Evolutionary conservation across 35 echinoderm and acorn worm genomes (phyloP), one percentile per base, ranked within the genome.

Genomic region (Strongylocentrotus purpuratus): DNA sequence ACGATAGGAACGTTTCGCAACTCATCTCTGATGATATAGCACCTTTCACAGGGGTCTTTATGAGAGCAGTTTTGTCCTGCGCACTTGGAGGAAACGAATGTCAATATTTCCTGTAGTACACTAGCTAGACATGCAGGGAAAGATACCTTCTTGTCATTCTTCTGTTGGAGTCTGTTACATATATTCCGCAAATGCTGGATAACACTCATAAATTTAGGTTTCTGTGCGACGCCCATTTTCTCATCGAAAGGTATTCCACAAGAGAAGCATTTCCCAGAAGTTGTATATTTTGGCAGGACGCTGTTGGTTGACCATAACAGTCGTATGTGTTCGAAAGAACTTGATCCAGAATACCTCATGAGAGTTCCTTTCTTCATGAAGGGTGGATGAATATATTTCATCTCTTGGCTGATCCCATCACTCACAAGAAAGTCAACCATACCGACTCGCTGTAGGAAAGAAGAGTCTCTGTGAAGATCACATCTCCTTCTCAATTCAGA

Each of bases 361-460:
- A 33, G 45, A 35, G 11, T 45, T 45, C 45, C 45, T 31, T n/a
- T 28, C 9, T 93, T 58, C 11, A 58, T 48, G n/a, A 93, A 13
- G 11, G 91, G 91, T 93, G 45, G 48, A 31, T 58, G 48, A 25
- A 93, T 93, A 15, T 17, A 50, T 93, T 93, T 12, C 13, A 93
- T 13, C 28, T 93, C n/a, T 47, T 58, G 91, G 91, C 31, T n/a
- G 28, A 93, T 13, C 15, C 28, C 31, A 9, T 58, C 48, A 31
- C 46, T 93, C 11, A 93, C 91, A 93, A 93, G 91, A 58, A 93
- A 93, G 9, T 31, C n/a, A 48, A 93, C 9, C 46, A 12, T 14
- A 31, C 91, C n/a, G 11, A 58, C n/a, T 93, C 31, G 17, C 46
- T 58, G 45, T 14, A 50, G 31, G n/a, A 93, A 93, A 32, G 48